Conservation (phyloP, 2,888 invertebrate species). For the Corbicula japonica region DNA sequence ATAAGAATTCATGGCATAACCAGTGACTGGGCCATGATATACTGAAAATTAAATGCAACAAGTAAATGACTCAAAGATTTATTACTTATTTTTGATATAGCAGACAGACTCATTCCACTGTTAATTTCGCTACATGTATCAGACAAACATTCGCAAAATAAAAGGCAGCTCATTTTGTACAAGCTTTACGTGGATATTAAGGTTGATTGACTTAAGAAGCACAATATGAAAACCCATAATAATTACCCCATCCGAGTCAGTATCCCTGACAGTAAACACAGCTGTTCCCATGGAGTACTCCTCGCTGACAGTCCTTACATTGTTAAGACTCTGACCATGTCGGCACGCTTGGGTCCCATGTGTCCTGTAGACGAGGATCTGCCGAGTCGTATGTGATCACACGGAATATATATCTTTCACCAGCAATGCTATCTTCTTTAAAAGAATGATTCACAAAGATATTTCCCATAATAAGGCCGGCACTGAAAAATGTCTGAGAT, state of each 20-base stretch:
- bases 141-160: no score
- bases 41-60: no score
- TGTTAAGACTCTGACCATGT: constrained; percentile 46
- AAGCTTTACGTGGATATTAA: no score
- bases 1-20: no score
- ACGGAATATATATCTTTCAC: constrained; percentile 66
- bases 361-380: constrained; percentile 49
- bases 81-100: no score
- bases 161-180: no score
- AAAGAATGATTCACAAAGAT: constrained; percentile 59
- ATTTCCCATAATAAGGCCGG: constrained; percentile 69
- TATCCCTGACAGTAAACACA: constrained; percentile 68
- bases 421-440: constrained; percentile 69
- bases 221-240: no score
- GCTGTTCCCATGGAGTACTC: constrained; percentile 63
- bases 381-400: constrained; percentile 65
- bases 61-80: no score
- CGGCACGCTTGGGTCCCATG: constrained; percentile 65
- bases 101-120: no score
- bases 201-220: no score
- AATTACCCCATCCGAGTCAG: constrained; percentile 72
- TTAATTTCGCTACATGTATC: no score
- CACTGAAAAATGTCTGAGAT: constrained; percentile 77
- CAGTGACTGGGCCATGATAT: no score
- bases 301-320: constrained; percentile 63